Evolutionary conservation across 2,888 invertebrate species (phyloP).

Genomic region (Aleiodes leptofemur): DNA sequence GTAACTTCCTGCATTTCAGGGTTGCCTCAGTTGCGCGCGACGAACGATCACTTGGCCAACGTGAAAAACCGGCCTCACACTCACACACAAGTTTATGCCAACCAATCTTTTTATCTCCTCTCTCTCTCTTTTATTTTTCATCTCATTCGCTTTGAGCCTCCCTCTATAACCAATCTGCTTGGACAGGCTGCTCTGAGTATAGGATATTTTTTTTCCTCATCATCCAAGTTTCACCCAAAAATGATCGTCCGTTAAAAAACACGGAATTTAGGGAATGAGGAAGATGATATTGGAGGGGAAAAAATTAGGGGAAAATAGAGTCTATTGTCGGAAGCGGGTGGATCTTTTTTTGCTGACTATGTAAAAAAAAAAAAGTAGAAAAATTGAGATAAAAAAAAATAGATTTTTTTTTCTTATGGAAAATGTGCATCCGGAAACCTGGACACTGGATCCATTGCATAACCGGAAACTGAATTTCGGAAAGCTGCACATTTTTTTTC

Average conservation of each 20-base stretch:
- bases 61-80: constrained; percentile 46
- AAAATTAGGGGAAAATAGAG: constrained; percentile 30
- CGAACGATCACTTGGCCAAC: constrained; percentile 40
- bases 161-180: constrained; percentile 53
- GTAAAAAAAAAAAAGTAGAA: constrained; percentile 40
- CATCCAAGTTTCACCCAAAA: constrained; percentile 48
- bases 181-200: constrained; percentile 62
- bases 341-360: not conserved
- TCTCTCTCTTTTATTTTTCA: constrained; percentile 39
- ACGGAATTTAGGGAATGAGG: constrained; percentile 48
- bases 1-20: constrained; percentile 64
- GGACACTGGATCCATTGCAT: constrained; percentile 41
- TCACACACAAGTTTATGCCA: constrained; percentile 7
- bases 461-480: constrained; percentile 53
- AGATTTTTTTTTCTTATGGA: not conserved
- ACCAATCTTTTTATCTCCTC: not conserved
- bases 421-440: constrained; percentile 46
- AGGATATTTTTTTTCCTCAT: constrained; percentile 44
- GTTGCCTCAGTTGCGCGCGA: constrained; percentile 46
- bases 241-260: constrained; percentile 51
- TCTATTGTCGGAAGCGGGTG: constrained; percentile 37
- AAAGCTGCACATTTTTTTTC: constrained; percentile 35
- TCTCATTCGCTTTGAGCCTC: constrained; percentile 51
- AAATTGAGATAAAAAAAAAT: constrained; percentile 15
- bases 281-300: constrained; percentile 27